Conservation (phyloP, 2,113 vertebrate species). For the Cnemophilus loriae region DNA sequence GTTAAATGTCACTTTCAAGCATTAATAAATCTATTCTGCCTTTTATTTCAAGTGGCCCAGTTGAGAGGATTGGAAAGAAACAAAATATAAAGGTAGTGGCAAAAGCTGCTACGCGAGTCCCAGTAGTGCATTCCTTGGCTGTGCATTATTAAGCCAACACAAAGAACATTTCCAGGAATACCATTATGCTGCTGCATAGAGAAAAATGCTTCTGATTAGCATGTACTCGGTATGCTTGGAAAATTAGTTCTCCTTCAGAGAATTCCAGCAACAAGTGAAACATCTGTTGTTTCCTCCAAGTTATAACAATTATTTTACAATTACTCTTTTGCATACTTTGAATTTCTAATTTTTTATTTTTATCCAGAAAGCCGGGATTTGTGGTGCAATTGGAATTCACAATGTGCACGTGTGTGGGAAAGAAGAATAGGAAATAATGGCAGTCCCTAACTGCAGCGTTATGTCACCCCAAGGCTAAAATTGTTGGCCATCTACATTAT, state of each 20-base stretch:
- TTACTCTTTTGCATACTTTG: not conserved
- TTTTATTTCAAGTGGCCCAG: not conserved
- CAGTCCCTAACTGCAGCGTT: not conserved
- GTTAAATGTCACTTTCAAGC: not conserved
- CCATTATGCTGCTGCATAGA: not conserved
- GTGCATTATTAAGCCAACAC: not conserved
- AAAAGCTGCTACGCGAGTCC: not conserved
- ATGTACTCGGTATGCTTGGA: not conserved
- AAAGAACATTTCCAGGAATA: conserved; percentile 2
- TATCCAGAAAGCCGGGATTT: not conserved
- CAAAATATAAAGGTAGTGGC: not conserved
- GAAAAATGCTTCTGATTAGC: conserved; percentile 39
- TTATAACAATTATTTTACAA: conserved; percentile 27
- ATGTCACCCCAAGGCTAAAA: not conserved
- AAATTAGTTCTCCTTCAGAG: conserved; percentile 34
- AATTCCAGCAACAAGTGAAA: conserved; percentile 39
- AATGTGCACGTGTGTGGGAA: not conserved
- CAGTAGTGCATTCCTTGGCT: not conserved
- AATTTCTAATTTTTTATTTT: conserved; percentile 7
- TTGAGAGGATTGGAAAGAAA: not conserved
- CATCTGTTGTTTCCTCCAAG: conserved; percentile 42
- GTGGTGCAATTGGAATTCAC: not conserved
- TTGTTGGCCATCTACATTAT: not conserved
- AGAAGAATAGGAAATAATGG: not conserved
- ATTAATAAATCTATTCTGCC: not conserved